These are phyloP conservation scores for Zonotrichia albicollis DNA, from an alignment of 2,797 vertebrate genomes.

Conservation along the genomic window DNA sequence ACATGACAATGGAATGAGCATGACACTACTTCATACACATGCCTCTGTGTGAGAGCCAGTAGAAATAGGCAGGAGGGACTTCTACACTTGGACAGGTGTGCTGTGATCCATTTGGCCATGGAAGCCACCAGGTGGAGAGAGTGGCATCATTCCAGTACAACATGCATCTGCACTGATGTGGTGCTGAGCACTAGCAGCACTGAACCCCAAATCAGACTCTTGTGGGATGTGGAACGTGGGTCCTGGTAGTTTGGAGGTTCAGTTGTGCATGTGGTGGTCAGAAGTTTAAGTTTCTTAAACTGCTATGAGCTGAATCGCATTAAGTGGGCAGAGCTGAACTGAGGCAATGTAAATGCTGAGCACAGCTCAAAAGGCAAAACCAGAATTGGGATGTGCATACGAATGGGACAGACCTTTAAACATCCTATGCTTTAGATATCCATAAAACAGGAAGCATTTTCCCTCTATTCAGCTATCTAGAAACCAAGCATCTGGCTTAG, in stretches of 20 bases:
- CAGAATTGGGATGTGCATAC: not conserved
- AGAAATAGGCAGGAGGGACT: not conserved
- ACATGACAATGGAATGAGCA: not conserved
- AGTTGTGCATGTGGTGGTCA: not conserved
- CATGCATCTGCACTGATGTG: not conserved
- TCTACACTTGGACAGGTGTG: not conserved
- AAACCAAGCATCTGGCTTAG: not conserved
- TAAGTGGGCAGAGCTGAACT: not conserved
- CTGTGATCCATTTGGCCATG: not conserved
- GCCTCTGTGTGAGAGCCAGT: not conserved
- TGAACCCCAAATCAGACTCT: not conserved
- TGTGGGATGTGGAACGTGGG: accelerated
- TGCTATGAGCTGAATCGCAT: not conserved
- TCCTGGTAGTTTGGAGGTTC: not conserved
- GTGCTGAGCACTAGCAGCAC: not conserved
- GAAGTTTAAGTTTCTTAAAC: not conserved
- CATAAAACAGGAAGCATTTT: not conserved
- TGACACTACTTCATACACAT: not conserved
- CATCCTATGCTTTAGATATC: not conserved
- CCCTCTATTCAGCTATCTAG: not conserved
- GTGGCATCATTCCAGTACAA: not conserved
- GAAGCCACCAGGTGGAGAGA: not conserved
- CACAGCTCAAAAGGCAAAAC: not conserved
- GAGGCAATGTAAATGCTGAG: not conserved
- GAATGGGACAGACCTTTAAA: not conserved